Base-by-base conservation (phyloP, 2,888 invertebrate species). In the Gymnosoma rotundatum region DNA sequence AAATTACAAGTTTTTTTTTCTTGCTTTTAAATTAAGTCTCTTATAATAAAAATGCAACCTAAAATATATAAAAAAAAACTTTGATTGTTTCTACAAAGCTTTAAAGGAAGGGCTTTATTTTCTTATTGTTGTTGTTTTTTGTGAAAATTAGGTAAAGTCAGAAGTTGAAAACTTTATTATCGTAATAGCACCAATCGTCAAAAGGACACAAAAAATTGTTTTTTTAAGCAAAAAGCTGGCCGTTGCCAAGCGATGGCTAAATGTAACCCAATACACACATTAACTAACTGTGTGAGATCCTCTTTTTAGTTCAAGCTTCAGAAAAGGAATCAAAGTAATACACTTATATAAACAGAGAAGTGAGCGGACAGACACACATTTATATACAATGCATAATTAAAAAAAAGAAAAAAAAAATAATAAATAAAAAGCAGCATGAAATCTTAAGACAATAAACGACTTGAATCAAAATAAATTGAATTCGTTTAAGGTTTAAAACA, bases 121-220 rank as follows among this genome's bases (percentile, higher is more conserved):
- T 66, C 18, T 32, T 32, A 2, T 48, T 18, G 5, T 32, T 32
- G 18, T 21, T 54, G 4, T 56, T n/a, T 61, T 38, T 45, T 8
- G 14, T 14, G 36, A 12, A 38, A 82, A 75, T 85, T 82, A 82
- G 82, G 72, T 79, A 75, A 78, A 79, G 73, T 74, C 67, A 76
- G 32, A 32, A 32, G 80, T 85, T 86, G 85, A 85, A 87, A 86
- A 86, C 86, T 87, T 86, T 86, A 86, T 87, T 86, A 83, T 83
- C 67, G 45, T 58, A 70, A 78, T 70, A 61, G 18, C 69, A 61
- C 21, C 69, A 64, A 79, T 82, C 83, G 54, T 75, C 73, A 60
- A 54, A n/a, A 54, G 21, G 21, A 54, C 21, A 58, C 12, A 58
- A 52, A 67, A 50, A 76, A 20, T 58, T 66, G 0, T 9, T 38